phyloP scores from a whole-genome alignment of 2,797 vertebrate species.

The Oreonectes daqikongensis region DNA sequence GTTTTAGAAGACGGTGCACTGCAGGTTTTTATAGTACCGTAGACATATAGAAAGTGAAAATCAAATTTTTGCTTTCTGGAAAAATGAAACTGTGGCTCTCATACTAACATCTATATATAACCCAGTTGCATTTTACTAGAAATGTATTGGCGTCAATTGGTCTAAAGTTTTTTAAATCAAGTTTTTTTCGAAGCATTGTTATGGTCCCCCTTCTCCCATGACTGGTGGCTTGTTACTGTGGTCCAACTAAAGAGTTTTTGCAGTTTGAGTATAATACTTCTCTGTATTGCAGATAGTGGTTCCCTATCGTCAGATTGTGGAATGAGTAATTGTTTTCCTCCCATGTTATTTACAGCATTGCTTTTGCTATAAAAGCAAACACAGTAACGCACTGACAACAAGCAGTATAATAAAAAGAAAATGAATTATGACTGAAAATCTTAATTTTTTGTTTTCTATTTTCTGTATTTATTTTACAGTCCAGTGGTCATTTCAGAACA shows the following conservation, averaged over 20 bases:
- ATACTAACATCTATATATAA: too few relatives aligned
- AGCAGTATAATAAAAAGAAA: background rate
- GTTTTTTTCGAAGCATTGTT: too few relatives aligned
- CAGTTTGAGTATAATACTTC: constrained; percentile 4
- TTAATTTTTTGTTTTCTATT: constrained; percentile 23
- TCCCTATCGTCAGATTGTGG: constrained; percentile 13
- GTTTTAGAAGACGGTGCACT: too few relatives aligned
- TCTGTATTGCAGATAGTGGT: constrained; percentile 25
- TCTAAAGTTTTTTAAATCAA: too few relatives aligned
- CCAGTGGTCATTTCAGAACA: constrained; percentile 56
- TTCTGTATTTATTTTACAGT: constrained; percentile 62
- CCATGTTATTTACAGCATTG: background rate
- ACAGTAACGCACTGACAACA: constrained; percentile 15
- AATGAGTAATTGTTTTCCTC: background rate
- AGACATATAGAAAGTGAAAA: too few relatives aligned
- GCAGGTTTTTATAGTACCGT: too few relatives aligned
- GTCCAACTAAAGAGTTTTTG: constrained; percentile 7
- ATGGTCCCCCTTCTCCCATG: background rate
- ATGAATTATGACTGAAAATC: constrained; percentile 21
- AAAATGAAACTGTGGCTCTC: too few relatives aligned
- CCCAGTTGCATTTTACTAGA: too few relatives aligned
- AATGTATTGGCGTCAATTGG: background rate
- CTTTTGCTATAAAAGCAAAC: constrained; percentile 9
- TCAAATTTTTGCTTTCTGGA: too few relatives aligned
- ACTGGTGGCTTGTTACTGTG: constrained; percentile 36